Evolutionary conservation across 30 jellyfish, hydroid and myxozoan genomes (phyloP).

Genomic region (Cassiopea andromeda): DNA sequence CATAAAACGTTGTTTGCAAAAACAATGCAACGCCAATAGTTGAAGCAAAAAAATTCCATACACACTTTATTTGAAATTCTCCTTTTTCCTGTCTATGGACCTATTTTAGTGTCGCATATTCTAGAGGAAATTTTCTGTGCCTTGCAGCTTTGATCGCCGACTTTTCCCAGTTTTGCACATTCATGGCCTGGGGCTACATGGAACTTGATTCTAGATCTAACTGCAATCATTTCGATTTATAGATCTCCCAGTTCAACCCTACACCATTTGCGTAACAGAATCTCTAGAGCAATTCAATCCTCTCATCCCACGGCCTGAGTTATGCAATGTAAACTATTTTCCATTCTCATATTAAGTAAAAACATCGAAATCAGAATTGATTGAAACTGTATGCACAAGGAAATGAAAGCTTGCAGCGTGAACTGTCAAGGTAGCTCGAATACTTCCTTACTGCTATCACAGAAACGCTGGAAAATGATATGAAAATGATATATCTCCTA

Average conservation of each 20-base stretch:
- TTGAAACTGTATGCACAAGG: too few relatives aligned
- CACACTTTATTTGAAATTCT: background rate
- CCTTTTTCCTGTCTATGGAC: background rate
- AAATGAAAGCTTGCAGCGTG: too few relatives aligned
- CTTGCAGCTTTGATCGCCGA: background rate
- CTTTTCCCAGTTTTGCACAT: background rate
- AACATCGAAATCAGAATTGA: too few relatives aligned
- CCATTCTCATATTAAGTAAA: too few relatives aligned
- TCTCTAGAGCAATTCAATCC: background rate
- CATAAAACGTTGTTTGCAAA: too few relatives aligned
- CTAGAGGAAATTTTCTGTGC: constrained; percentile 1
- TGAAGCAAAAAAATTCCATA: background rate
- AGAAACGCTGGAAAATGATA: too few relatives aligned
- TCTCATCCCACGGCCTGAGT: background rate
- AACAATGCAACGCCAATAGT: background rate
- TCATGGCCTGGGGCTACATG: constrained; percentile 7
- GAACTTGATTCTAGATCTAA: background rate
- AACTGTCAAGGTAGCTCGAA: too few relatives aligned
- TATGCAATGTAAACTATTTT: too few relatives aligned
- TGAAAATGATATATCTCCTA: too few relatives aligned
- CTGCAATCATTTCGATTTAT: background rate
- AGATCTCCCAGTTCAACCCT: background rate
- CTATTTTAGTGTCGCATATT: background rate
- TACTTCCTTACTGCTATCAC: too few relatives aligned
- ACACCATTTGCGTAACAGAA: background rate